Evolutionary conservation across 2,113 vertebrate species (phyloP).

Genomic region (Gila orcuttii): DNA sequence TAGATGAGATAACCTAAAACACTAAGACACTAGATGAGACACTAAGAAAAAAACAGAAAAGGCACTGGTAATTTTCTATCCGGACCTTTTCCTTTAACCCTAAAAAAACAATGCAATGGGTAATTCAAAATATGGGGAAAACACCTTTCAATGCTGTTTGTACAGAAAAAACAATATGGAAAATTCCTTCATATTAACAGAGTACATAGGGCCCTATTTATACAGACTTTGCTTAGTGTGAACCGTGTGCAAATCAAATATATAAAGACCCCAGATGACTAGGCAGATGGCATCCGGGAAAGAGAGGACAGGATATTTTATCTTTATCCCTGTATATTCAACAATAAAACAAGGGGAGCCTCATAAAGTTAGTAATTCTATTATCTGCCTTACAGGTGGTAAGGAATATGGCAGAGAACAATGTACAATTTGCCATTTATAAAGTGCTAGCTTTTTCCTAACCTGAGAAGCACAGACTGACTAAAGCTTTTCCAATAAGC

Average conservation of each 20-base stretch:
- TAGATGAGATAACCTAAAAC: too few species aligned
- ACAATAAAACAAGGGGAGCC: neutral
- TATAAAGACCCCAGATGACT: constrained; percentile 4
- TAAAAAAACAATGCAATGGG: neutral
- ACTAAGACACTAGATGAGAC: too few species aligned
- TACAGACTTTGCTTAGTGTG: neutral
- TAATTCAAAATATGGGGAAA: neutral
- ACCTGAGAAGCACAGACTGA: constrained; percentile 12
- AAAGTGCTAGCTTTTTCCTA: neutral
- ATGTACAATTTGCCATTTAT: neutral
- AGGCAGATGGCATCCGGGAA: constrained; percentile 19
- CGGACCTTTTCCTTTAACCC: neutral
- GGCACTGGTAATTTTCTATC: too few species aligned
- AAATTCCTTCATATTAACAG: neutral
- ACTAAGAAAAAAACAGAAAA: too few species aligned
- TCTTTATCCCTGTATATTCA: constrained; percentile 18
- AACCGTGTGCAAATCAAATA: constrained; percentile 1
- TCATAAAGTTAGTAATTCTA: constrained; percentile 27
- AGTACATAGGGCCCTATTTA: neutral
- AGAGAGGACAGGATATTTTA: constrained; percentile 3
- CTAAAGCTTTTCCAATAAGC: constrained; percentile 26
- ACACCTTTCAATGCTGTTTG: neutral
- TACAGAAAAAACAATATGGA: neutral
- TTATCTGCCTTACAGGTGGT: neutral
- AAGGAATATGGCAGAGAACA: neutral